A percentile compares a stretch with the other conserved stretches of the same genome.
Evolutionary conservation across 2,797 vertebrate species (phyloP).

Genomic region (Distichodus sexfasciatus): DNA sequence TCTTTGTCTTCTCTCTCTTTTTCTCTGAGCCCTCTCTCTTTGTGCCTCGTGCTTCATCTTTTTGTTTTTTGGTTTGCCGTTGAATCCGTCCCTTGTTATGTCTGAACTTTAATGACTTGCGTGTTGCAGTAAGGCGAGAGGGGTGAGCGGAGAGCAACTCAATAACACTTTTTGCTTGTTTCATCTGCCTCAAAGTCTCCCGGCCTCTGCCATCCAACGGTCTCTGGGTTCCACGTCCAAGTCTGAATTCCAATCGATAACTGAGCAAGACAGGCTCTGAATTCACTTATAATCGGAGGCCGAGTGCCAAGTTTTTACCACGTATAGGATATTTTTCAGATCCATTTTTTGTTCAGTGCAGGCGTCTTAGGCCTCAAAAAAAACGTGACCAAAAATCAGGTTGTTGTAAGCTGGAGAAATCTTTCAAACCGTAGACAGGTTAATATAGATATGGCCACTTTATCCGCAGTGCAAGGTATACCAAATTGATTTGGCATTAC

Average conservation of each 20-base stretch:
- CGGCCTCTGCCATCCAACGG: background rate
- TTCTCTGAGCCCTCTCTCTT: too few relatives aligned
- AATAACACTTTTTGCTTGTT: conserved; percentile 23
- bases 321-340: background rate
- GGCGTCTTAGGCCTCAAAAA: too few relatives aligned
- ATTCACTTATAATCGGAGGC: conserved; percentile 8
- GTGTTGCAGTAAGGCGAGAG: conserved; percentile 10
- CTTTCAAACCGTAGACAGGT: background rate
- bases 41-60: conserved; percentile 7
- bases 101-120: background rate
- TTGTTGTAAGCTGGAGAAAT: background rate
- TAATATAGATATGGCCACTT: background rate
- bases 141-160: conserved; percentile 12
- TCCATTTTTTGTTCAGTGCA: too few relatives aligned
- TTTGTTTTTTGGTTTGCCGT: background rate
- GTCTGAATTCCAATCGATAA: background rate
- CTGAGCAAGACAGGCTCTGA: conserved; percentile 1
- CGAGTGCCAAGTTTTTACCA: background rate
- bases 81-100: background rate
- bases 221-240: background rate
- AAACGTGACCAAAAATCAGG: too few relatives aligned
- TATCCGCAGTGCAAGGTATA: background rate
- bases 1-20: background rate
- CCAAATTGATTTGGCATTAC: background rate
- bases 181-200: background rate